These are phyloP conservation scores for Tenebrosternarchus preto DNA, from an alignment of 2,113 vertebrate species.

Conservation along the genomic window DNA sequence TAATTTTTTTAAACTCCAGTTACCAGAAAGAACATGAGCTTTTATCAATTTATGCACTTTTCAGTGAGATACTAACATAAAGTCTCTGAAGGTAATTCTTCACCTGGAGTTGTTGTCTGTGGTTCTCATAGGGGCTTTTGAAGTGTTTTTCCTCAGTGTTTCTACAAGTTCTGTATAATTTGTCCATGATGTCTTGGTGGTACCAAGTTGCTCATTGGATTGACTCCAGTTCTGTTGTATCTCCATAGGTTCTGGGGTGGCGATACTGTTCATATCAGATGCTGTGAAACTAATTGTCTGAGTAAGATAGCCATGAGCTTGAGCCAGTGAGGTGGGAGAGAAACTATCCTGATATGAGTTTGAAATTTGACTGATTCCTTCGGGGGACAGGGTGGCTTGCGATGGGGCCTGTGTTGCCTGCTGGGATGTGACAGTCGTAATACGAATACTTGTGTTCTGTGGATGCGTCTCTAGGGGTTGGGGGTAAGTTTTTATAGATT, in stretches of 20 bases:
- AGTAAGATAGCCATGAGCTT: not conserved
- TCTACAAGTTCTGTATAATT: conserved; percentile 62
- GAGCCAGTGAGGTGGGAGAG: conserved; percentile 5
- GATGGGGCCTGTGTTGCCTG: conserved; percentile 2
- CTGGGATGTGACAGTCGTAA: conserved; percentile 22
- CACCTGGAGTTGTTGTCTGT: conserved; percentile 69
- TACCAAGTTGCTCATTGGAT: conserved; percentile 34
- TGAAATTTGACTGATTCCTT: not conserved
- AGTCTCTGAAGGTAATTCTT: not conserved
- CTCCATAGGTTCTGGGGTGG: conserved; percentile 32
- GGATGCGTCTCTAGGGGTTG: conserved; percentile 21
- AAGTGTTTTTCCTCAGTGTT: conserved; percentile 70
- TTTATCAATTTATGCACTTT: not conserved
- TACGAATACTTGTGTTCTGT: conserved; percentile 24
- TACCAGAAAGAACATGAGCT: not conserved
- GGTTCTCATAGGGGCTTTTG: conserved; percentile 73
- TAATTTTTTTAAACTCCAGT: too few species aligned
- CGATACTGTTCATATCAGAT: conserved; percentile 36
- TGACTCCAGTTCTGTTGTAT: conserved; percentile 54
- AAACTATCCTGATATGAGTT: conserved; percentile 21
- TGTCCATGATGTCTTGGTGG: conserved; percentile 29
- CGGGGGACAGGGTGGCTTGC: not conserved
- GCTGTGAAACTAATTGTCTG: conserved; percentile 18
- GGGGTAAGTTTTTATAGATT: not conserved
- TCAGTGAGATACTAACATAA: conserved; percentile 10